phyloP scores from a whole-genome alignment of 2,113 vertebrate genomes.

The Illadopsis cleaveri region DNA sequence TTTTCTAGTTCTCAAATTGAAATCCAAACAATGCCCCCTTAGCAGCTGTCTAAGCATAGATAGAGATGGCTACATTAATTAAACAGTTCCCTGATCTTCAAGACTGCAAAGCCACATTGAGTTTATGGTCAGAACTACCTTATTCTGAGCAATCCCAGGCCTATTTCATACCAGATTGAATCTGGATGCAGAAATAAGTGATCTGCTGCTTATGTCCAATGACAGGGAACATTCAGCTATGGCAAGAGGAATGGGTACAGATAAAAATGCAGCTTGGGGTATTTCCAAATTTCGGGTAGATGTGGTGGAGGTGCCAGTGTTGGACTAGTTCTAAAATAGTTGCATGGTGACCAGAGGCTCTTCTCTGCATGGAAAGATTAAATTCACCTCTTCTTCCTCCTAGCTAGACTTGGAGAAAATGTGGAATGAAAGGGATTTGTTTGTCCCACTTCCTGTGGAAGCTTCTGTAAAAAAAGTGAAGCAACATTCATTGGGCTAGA shows the following conservation, averaged over 20 bases:
- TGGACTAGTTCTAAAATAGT: neutral
- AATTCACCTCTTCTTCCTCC: neutral
- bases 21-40: neutral
- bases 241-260: neutral
- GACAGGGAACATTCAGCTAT: neutral
- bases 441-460: neutral
- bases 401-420: neutral
- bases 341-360: neutral
- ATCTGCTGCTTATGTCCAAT: neutral
- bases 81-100: neutral
- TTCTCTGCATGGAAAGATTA: neutral
- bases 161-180: neutral
- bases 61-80: neutral
- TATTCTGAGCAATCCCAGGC: neutral
- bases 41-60: neutral
- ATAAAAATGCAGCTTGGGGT: neutral
- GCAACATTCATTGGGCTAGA: neutral
- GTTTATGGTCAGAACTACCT: neutral
- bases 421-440: neutral
- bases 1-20: neutral
- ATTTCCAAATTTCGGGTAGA: neutral
- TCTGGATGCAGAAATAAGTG: neutral
- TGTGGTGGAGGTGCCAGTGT: neutral
- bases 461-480: neutral
- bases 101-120: neutral